Conservation (phyloP, 2,113 vertebrate genomes). For the Rutilus rutilus region DNA sequence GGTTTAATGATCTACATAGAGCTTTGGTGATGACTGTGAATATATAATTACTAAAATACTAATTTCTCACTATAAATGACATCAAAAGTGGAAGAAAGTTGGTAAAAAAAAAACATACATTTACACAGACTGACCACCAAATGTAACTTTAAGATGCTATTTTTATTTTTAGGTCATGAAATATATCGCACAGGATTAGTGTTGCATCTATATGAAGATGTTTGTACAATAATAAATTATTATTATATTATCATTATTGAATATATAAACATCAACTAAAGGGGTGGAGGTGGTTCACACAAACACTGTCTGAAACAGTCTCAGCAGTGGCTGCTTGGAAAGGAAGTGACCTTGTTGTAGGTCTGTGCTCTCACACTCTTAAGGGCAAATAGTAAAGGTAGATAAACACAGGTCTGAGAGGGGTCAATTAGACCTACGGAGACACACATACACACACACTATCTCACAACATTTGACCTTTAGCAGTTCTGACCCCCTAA, state of each 20-base stretch:
- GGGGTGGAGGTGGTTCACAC: background rate
- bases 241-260: background rate
- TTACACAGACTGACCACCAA: background rate
- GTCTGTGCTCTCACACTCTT: conserved; percentile 36
- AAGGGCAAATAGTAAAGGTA: conserved; percentile 38
- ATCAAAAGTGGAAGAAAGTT: background rate
- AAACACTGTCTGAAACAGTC: background rate
- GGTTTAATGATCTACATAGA: background rate
- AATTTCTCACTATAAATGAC: background rate
- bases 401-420: conserved; percentile 50
- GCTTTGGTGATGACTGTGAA: background rate
- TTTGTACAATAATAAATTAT: background rate
- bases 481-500: conserved; percentile 31
- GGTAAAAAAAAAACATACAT: background rate
- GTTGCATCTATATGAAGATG: background rate
- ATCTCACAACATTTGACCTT: conserved; percentile 50
- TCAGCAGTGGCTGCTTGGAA: background rate
- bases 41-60: background rate
- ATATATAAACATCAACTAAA: background rate
- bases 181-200: background rate
- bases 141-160: background rate
- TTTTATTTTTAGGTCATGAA: background rate
- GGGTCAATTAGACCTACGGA: conserved; percentile 52
- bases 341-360: conserved; percentile 33
- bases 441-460: conserved; percentile 16